These are phyloP conservation scores for Amblyjoppa proteus DNA, from an alignment of 2,888 invertebrate genomes.

Conservation along the genomic window DNA sequence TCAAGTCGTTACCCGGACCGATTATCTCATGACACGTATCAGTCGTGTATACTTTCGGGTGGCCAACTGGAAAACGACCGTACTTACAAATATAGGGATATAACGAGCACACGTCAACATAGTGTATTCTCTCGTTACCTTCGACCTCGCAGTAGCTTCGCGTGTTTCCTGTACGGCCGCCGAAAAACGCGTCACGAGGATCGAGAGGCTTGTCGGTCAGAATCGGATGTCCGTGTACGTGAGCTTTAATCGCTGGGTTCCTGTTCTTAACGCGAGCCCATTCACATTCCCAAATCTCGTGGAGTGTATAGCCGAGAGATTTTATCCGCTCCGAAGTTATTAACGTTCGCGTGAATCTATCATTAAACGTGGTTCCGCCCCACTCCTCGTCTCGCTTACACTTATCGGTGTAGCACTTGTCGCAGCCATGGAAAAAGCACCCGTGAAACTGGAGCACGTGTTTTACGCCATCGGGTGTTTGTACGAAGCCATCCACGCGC, in stretches of 20 bases:
- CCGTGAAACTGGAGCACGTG: not conserved
- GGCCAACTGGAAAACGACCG: too few species aligned
- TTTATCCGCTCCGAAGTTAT: not conserved
- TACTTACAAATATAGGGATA: too few species aligned
- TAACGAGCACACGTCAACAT: too few species aligned
- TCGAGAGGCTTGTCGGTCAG: not conserved
- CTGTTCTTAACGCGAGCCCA: not conserved
- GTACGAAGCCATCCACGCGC: not conserved
- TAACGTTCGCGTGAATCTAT: not conserved
- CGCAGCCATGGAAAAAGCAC: not conserved
- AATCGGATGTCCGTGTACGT: not conserved
- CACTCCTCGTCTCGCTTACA: not conserved
- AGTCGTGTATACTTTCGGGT: too few species aligned
- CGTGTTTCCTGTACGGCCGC: too few species aligned
- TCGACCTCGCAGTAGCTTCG: too few species aligned
- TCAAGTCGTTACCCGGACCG: too few species aligned
- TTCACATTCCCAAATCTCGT: slow-evolving; percentile 1
- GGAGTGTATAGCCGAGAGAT: slow-evolving; percentile 5
- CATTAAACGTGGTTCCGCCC: not conserved
- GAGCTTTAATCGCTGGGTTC: not conserved
- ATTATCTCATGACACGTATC: too few species aligned
- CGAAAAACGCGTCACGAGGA: too few species aligned
- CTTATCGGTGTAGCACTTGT: not conserved
- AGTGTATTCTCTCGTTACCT: too few species aligned
- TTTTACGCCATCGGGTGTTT: not conserved